These are phyloP conservation scores for Euplexia lucipara DNA, from an alignment of 2,888 invertebrate genomes.

Conservation along the genomic window DNA sequence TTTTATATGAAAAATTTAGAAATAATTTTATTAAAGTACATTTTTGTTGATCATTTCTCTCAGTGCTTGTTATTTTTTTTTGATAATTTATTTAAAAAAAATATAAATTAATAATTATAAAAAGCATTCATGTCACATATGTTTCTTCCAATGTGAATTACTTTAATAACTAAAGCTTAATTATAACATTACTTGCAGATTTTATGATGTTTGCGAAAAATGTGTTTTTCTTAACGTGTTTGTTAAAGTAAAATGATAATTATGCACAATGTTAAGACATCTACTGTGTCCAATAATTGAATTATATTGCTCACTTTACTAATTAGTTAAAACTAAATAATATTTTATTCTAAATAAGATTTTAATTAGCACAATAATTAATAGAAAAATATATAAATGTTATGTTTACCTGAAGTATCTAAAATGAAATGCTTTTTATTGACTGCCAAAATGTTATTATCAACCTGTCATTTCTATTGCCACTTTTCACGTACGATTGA, in stretches of 20 bases:
- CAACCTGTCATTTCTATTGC: too few species aligned
- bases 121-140: too few species aligned
- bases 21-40: not conserved
- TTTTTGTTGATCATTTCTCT: not conserved
- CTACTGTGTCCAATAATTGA: not conserved
- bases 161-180: too few species aligned
- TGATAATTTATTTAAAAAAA: not conserved
- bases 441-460: too few species aligned
- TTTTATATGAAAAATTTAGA: not conserved
- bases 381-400: not conserved
- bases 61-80: conserved; percentile 14
- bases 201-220: too few species aligned
- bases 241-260: not conserved
- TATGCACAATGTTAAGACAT: not conserved
- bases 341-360: not conserved
- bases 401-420: conserved; percentile 18
- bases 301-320: conserved; percentile 4
- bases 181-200: too few species aligned
- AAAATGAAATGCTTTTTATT: conserved; percentile 3
- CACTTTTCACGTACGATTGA: too few species aligned
- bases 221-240: not conserved
- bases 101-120: not conserved
- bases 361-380: conserved; percentile 5
- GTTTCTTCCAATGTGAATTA: too few species aligned
- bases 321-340: conserved; percentile 5